A percentile compares a stretch with the other conserved stretches of the same genome.
Evolutionary conservation across 2,113 vertebrate species (phyloP).

Genomic region (Dissostichus mawsoni): DNA sequence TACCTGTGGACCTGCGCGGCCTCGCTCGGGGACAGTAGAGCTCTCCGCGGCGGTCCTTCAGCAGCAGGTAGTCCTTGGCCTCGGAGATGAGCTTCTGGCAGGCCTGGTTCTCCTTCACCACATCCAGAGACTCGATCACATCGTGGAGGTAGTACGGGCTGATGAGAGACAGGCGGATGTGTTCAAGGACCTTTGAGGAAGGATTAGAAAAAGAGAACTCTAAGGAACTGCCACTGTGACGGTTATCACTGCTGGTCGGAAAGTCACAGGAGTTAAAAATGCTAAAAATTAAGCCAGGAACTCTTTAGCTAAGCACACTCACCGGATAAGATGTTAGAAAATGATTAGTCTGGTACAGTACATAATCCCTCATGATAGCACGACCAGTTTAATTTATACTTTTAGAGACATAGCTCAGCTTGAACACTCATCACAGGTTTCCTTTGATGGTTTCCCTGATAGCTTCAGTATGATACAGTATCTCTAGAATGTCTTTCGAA

Average conservation of each 20-base stretch:
- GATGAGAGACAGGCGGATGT: conserved; percentile 84
- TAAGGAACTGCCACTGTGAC: not conserved
- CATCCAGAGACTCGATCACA: conserved; percentile 82
- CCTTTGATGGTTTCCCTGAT: too few species aligned
- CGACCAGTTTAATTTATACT: too few species aligned
- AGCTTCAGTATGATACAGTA: too few species aligned
- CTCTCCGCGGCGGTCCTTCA: conserved; percentile 86
- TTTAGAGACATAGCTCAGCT: too few species aligned
- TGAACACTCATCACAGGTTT: too few species aligned
- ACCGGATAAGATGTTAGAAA: too few species aligned
- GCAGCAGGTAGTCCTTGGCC: conserved; percentile 86
- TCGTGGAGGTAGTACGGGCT: conserved; percentile 88
- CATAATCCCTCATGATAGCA: too few species aligned
- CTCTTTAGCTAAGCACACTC: too few species aligned
- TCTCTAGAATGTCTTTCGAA: too few species aligned
- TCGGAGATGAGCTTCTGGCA: conserved; percentile 87
- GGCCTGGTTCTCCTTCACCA: conserved; percentile 81
- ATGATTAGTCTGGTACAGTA: too few species aligned
- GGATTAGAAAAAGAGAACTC: not conserved
- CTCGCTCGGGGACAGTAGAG: conserved; percentile 81
- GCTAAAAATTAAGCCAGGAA: too few species aligned
- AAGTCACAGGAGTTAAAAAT: not conserved
- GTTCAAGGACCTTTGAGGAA: conserved; percentile 82
- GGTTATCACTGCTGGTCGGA: not conserved
- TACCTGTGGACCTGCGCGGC: conserved; percentile 84